phyloP scores from a whole-genome alignment of 2,113 vertebrate species.

The Alethe diademata region DNA sequence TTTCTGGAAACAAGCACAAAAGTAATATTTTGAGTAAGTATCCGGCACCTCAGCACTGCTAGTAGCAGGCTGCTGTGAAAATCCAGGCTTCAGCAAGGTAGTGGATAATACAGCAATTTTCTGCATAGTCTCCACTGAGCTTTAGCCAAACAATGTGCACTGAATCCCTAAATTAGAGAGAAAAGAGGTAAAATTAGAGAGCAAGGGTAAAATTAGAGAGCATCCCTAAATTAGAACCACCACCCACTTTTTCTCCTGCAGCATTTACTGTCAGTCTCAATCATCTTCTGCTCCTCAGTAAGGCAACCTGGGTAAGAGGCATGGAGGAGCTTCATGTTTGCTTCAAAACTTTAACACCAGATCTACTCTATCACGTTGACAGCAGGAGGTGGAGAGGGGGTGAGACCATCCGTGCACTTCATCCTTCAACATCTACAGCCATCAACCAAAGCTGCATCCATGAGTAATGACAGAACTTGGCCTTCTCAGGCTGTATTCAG shows the following conservation, averaged over 20 bases:
- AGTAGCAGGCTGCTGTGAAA: not conserved
- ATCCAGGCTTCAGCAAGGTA: not conserved
- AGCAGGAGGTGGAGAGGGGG: not conserved
- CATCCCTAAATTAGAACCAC: not conserved
- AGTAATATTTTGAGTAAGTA: not conserved
- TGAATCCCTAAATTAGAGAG: not conserved
- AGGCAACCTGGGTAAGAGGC: not conserved
- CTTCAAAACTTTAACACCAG: not conserved
- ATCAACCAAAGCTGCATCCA: not conserved
- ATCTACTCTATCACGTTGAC: not conserved
- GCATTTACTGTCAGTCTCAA: not conserved
- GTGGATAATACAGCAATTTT: not conserved
- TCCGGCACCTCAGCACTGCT: not conserved
- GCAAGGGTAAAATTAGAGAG: not conserved
- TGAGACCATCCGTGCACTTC: not conserved
- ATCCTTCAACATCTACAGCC: not conserved
- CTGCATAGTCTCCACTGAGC: not conserved
- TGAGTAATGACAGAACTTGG: not conserved
- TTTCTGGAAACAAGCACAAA: not conserved
- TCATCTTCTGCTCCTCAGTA: not conserved
- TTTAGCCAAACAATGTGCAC: not conserved
- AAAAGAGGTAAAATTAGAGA: not conserved
- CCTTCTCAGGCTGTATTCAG: not conserved
- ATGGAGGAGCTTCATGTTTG: not conserved
- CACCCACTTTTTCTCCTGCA: conserved; percentile 5